A percentile compares a stretch with the other conserved stretches of the same genome.
These are phyloP conservation scores for Spilosoma lubricipeda DNA, from an alignment of 2,888 invertebrate species.

Conservation along the genomic window DNA sequence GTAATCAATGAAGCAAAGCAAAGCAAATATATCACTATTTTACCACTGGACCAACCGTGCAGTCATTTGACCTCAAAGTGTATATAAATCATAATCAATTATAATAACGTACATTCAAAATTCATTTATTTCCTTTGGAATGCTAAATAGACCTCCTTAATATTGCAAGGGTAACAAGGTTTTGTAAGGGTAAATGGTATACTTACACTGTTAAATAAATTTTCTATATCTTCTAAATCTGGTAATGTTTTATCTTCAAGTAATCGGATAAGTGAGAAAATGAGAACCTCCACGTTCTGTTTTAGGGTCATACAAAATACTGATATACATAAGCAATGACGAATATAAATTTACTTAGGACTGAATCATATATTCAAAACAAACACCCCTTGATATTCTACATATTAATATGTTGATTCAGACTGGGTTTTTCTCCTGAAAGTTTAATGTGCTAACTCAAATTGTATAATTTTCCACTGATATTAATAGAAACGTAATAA, in stretches of 20 bases:
- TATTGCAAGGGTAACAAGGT: too few species aligned
- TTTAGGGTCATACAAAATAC: background rate
- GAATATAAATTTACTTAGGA: background rate
- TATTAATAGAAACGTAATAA: constrained; percentile 24
- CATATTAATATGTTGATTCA: background rate
- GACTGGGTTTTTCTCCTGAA: background rate
- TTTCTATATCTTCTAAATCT: too few species aligned
- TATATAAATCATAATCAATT: background rate
- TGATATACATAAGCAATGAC: background rate
- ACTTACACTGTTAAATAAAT: too few species aligned
- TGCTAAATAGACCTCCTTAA: too few species aligned
- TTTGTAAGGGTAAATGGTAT: too few species aligned
- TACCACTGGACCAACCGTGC: too few species aligned
- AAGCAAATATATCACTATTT: too few species aligned
- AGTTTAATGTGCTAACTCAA: background rate
- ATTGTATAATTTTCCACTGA: background rate
- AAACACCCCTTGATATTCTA: background rate
- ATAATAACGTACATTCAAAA: background rate
- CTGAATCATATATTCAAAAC: background rate
- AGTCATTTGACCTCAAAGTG: too few species aligned
- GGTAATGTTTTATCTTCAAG: too few species aligned
- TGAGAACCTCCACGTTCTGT: background rate
- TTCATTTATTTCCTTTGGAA: background rate
- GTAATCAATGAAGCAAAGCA: too few species aligned
- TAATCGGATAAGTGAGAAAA: background rate